A percentile compares a stretch with the other conserved stretches of the same genome.
Conservation (phyloP, 2,113 vertebrate species). For the Thamnophis sirtalis region DNA sequence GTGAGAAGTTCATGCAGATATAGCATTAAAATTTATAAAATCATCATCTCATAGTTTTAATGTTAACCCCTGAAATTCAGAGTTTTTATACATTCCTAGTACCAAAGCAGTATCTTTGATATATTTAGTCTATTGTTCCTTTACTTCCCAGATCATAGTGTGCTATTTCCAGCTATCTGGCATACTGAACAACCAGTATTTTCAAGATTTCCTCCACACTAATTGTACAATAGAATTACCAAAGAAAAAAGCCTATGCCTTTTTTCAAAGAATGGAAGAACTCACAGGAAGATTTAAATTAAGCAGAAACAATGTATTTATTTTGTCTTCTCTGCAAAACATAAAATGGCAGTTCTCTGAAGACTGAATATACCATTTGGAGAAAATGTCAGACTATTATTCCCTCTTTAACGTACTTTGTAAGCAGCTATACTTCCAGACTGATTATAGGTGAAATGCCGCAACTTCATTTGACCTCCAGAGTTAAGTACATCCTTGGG, state of each 20-base stretch:
- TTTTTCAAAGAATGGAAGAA: constrained; percentile 18
- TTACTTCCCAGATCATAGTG: neutral
- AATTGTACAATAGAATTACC: neutral
- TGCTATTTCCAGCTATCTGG: neutral
- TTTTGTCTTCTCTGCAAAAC: constrained; percentile 21
- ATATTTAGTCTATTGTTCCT: neutral
- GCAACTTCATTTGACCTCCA: constrained; percentile 63
- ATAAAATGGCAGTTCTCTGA: constrained; percentile 45
- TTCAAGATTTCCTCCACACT: neutral
- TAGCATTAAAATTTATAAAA: neutral
- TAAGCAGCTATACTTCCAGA: constrained; percentile 49
- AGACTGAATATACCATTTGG: constrained; percentile 43
- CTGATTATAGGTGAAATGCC: constrained; percentile 54
- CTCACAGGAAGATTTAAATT: constrained; percentile 34
- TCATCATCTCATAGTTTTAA: neutral
- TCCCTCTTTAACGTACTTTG: constrained; percentile 39
- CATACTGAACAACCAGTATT: neutral
- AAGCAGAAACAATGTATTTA: constrained; percentile 39
- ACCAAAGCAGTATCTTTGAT: neutral
- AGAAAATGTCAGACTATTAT: constrained; percentile 43
- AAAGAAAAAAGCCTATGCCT: constrained; percentile 9
- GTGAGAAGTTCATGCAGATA: neutral
- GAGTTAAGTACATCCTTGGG: constrained; percentile 64
- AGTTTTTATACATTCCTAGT: neutral
- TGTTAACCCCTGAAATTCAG: neutral